phyloP scores from a whole-genome alignment of 1,140 invertebrate genomes.

The Microplitis demolitor region DNA sequence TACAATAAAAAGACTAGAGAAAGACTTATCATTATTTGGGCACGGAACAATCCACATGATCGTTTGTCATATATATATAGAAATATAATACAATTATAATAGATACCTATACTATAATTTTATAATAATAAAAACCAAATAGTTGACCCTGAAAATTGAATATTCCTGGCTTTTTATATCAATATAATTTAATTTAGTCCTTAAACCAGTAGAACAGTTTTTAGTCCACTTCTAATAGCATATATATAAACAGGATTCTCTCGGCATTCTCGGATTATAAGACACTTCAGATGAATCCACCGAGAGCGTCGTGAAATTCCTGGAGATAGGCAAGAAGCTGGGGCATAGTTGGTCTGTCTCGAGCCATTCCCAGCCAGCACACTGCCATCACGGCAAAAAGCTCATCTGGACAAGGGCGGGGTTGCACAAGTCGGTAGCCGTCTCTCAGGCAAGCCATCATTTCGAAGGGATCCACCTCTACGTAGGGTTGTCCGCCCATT shows the following conservation, averaged over 20 bases:
- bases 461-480: conserved; percentile 91
- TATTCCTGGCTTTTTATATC: too few relatives aligned
- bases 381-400: conserved; percentile 91
- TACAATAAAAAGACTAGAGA: too few relatives aligned
- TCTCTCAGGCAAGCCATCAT: conserved; percentile 84
- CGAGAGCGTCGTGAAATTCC: conserved; percentile 85
- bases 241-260: neutral
- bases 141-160: too few relatives aligned
- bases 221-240: too few relatives aligned
- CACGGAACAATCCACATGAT: too few relatives aligned
- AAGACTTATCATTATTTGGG: too few relatives aligned
- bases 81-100: too few relatives aligned
- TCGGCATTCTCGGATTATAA: neutral
- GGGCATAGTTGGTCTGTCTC: conserved; percentile 82
- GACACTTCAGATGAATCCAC: conserved; percentile 71
- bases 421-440: conserved; percentile 87
- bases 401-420: conserved; percentile 93
- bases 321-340: conserved; percentile 85
- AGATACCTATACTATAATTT: too few relatives aligned
- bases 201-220: too few relatives aligned
- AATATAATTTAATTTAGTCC: too few relatives aligned
- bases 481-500: conserved; percentile 83
- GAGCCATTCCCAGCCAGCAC: conserved; percentile 81
- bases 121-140: too few relatives aligned
- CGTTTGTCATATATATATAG: too few relatives aligned